These are phyloP conservation scores for Bos javanicus DNA, from an alignment of 2,113 vertebrate genomes.

Conservation along the genomic window DNA sequence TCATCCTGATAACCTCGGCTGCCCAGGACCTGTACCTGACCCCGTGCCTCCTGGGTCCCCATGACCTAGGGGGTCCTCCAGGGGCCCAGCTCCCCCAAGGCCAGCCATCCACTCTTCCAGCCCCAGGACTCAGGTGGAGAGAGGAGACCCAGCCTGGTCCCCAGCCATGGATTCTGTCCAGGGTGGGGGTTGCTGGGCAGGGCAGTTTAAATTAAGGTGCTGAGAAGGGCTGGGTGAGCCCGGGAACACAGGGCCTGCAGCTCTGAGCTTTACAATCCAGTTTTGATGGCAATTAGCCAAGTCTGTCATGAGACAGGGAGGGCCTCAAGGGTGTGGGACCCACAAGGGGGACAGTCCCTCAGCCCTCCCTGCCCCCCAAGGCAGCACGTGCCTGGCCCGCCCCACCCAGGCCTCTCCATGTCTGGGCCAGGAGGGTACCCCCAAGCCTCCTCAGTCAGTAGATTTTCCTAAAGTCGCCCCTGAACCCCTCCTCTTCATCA, in stretches of 20 bases:
- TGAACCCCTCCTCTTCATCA: neutral
- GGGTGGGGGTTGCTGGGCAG: neutral
- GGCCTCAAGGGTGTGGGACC: neutral
- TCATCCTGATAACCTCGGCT: too few relatives aligned
- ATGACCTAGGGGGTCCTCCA: neutral
- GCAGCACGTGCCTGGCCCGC: fast-evolving
- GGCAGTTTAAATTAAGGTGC: neutral
- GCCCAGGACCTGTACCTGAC: neutral
- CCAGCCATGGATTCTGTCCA: neutral
- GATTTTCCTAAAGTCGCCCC: neutral
- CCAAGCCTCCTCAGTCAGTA: neutral
- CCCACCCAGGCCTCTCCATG: neutral
- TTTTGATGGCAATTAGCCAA: neutral
- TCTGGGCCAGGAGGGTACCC: neutral
- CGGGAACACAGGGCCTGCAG: neutral
- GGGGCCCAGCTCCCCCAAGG: neutral
- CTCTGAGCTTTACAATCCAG: neutral
- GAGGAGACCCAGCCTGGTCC: neutral
- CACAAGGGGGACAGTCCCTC: too few relatives aligned
- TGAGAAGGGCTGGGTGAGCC: neutral
- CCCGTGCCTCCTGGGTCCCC: fast-evolving
- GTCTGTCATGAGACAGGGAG: neutral
- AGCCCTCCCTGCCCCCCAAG: neutral
- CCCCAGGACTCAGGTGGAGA: neutral
- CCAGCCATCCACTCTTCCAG: neutral